Base-by-base conservation (phyloP, 2,888 invertebrate species). In the Phengaris arion region DNA sequence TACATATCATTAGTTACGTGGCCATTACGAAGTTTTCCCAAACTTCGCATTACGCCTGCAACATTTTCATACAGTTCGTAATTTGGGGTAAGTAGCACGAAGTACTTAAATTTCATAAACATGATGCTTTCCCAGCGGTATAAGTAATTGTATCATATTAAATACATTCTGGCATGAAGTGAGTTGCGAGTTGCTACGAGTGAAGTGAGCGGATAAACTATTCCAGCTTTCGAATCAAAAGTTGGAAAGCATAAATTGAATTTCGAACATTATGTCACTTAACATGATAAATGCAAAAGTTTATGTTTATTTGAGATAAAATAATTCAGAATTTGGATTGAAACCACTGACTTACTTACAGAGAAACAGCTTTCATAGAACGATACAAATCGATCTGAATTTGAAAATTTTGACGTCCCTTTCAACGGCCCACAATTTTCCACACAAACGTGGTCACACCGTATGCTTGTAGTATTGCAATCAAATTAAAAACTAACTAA, bases 31-130 rank as follows among this genome's bases (percentile, higher is more conserved):
- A 64, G 64, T 64, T 64, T 64, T 10, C 59, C 64, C 64, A 22
- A 64, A 64, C 35, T 64, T 13, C 64, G 64, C 72, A 72, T 35
- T 54, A 35, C 48, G 35, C 52, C 52, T 12, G 77, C 75, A 72
- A 64, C 74, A 68, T 74, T 74, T 75, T 77, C 77, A 79, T 77
- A 78, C 77, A 76, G 78, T 79, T 79, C 76, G 77, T 78, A 78
- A 79, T 79, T 79, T 79, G 78, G 79, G 78, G 78, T 77, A 78
- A 78, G 78, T 79, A 78, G 79, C 75, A 76, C 78, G 77, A 76
- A 73, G 76, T 76, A 76, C 77, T 78, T 77, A 74, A 79, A 79
- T 77, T 78, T 77, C 77, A 79, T 78, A 77, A 78, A 76, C 76
- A 77, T 75, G 69, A 74, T 75, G 74, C 75, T 77, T 78, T 77